A percentile compares a stretch with the other conserved stretches of the same genome.
phyloP scores from a whole-genome alignment of 2,797 vertebrate species.

The Lerista edwardsae region DNA sequence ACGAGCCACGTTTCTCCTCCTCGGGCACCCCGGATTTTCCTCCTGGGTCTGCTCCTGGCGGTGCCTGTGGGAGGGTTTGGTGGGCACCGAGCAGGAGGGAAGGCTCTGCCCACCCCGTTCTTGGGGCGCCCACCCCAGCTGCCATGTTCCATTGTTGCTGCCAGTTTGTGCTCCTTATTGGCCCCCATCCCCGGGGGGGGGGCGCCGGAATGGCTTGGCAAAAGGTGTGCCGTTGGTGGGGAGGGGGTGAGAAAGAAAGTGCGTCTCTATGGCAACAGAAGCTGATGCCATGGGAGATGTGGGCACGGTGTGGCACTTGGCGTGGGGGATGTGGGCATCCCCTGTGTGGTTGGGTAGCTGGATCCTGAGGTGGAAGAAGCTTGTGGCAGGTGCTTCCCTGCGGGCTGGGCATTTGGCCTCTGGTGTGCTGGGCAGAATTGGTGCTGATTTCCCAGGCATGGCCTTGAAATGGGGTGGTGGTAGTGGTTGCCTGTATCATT shows the following conservation, averaged over 20 bases:
- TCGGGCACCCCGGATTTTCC: neutral
- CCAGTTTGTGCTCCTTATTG: neutral
- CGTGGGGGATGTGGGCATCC: neutral
- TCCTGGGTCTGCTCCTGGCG: neutral
- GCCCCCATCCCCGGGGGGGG: too few species aligned
- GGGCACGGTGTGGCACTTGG: conserved; percentile 1
- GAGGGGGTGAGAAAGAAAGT: neutral
- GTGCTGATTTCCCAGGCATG: neutral
- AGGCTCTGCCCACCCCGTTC: neutral
- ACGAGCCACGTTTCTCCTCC: neutral
- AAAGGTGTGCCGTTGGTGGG: neutral
- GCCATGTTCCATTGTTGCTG: conserved; percentile 18
- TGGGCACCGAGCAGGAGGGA: neutral
- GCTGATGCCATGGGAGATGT: neutral
- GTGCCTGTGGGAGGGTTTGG: neutral
- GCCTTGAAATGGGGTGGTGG: neutral
- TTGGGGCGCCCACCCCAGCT: neutral
- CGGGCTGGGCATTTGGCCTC: neutral
- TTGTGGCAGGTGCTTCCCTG: neutral
- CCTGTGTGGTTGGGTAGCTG: neutral
- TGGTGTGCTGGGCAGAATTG: neutral
- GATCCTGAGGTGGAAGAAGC: neutral
- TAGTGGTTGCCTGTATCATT: too few species aligned
- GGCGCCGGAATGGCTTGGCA: neutral
- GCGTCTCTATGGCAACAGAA: conserved; percentile 33